Percentiles rank a stretch among this genome's conserved stretches.
These are phyloP conservation scores for Serrognathus titanus DNA, from an alignment of 2,888 invertebrate genomes.

Conservation along the genomic window DNA sequence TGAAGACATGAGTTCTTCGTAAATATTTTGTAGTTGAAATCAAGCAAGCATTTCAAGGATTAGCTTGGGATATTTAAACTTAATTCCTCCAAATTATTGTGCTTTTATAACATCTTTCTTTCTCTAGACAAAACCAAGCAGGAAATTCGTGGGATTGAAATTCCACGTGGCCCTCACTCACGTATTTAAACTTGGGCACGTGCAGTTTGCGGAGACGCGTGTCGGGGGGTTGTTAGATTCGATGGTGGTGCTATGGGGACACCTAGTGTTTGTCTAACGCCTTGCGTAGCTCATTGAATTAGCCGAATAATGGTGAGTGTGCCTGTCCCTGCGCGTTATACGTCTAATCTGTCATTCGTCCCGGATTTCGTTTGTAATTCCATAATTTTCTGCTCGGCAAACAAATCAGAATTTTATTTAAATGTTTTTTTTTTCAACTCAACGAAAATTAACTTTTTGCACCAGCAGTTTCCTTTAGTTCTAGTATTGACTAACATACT, in stretches of 20 bases:
- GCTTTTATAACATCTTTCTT: too few relatives aligned
- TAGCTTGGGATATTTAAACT: too few relatives aligned
- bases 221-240: neutral
- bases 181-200: neutral
- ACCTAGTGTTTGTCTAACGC: conserved; percentile 39
- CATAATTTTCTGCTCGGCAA: neutral
- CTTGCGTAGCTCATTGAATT: conserved; percentile 45
- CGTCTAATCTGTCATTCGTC: conserved; percentile 37
- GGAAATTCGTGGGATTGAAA: neutral
- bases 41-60: too few relatives aligned
- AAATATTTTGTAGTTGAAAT: too few relatives aligned
- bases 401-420: neutral
- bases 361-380: conserved; percentile 10
- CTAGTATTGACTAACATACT: too few relatives aligned
- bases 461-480: too few relatives aligned
- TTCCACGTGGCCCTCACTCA: neutral
- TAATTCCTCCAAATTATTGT: too few relatives aligned
- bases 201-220: neutral
- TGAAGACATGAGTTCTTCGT: too few relatives aligned
- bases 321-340: conserved; percentile 38
- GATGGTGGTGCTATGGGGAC: neutral
- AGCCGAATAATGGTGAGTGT: conserved; percentile 40
- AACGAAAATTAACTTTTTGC: too few relatives aligned
- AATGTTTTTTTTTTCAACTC: too few relatives aligned
- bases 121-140: too few relatives aligned